These are phyloP conservation scores for Argynnis bischoffii DNA, from an alignment of 2,888 invertebrate genomes.

Conservation along the genomic window DNA sequence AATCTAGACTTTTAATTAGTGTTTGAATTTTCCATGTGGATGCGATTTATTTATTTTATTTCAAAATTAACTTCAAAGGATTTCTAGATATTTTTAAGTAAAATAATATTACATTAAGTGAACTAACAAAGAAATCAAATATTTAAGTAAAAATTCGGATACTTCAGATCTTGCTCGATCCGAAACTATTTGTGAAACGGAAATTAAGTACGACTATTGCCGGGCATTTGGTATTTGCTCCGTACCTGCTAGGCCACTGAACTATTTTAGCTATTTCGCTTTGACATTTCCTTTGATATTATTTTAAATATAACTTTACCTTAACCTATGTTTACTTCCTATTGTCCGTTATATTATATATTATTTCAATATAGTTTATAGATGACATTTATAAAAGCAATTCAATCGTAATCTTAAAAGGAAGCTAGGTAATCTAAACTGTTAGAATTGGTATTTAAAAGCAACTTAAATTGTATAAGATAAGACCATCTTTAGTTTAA, in stretches of 20 bases:
- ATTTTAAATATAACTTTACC: too few relatives aligned
- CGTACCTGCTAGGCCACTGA: slow-evolving; percentile 9
- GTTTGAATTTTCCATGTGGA: too few relatives aligned
- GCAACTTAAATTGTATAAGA: not conserved
- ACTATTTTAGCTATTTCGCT: slow-evolving; percentile 12
- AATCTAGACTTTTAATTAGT: slow-evolving; percentile 1
- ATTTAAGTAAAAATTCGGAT: not conserved
- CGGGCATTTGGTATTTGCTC: slow-evolving; percentile 7
- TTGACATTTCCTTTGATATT: too few relatives aligned
- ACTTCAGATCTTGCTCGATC: slow-evolving; percentile 17
- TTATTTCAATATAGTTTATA: too few relatives aligned
- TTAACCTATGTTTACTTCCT: too few relatives aligned
- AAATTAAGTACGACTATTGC: slow-evolving; percentile 23
- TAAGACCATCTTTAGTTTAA: slow-evolving; percentile 20
- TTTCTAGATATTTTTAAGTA: not conserved
- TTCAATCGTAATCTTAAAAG: not conserved
- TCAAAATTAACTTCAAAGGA: not conserved
- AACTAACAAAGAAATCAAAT: not conserved
- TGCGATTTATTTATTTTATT: not conserved
- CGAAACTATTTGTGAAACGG: slow-evolving; percentile 21
- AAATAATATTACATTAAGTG: too few relatives aligned
- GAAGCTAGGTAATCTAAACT: not conserved
- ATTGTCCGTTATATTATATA: too few relatives aligned
- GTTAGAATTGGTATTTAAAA: slow-evolving; percentile 2
- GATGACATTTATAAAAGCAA: too few relatives aligned